Evolutionary conservation across 1,140 invertebrate species (phyloP), one percentile per base, ranked within the genome.

Genomic region (Neodiprion virginianus): DNA sequence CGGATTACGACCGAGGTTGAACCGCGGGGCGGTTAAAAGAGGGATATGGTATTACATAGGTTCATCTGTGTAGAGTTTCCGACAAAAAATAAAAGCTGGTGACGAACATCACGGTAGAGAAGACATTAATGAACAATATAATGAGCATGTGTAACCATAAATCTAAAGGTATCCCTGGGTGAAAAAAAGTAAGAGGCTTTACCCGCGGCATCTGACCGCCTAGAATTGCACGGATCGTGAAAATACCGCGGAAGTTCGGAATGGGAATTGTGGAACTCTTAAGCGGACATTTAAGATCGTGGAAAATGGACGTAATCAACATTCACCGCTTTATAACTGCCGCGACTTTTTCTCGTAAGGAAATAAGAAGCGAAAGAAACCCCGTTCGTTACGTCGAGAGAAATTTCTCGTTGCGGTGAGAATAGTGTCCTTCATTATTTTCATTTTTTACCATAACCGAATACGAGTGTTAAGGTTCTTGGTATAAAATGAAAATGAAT

Each of bases 71-170:
- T 40, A 40, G 28, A 5, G 53, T 61, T 17, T 61, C 17, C 0
- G n/a, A 5, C 28, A 61, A 61, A 61, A 61, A 61, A 5, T 17
- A 17, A 40, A 8, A 17, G 53, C 53, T 61, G 28, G 28, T 40
- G 28, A 40, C 12, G 12, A 40, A n/a, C 70, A 0, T 23, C 17
- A 9, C 0, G 48, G 70, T 71, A 48, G 70, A 71, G 73, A 74
- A 71, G 73, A 74, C 73, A 74, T 74, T 74, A 74, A 74, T 70
- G 73, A 74, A 74, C 73, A 70, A 74, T 74, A 74, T 74, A 74
- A 74, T 74, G 49, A 23, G 28, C 67, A 48, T 47, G 28, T 14
- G 67, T 11, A 53, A 74, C 28, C n/a, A 70, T 74, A 74, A 74
- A 74, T 74, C 66, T 69, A 17, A 12, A 17, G 61, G 23, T 67